Base-by-base conservation (phyloP, 92 coral and sea anemone genomes). In the Zoanthus sociatus region DNA sequence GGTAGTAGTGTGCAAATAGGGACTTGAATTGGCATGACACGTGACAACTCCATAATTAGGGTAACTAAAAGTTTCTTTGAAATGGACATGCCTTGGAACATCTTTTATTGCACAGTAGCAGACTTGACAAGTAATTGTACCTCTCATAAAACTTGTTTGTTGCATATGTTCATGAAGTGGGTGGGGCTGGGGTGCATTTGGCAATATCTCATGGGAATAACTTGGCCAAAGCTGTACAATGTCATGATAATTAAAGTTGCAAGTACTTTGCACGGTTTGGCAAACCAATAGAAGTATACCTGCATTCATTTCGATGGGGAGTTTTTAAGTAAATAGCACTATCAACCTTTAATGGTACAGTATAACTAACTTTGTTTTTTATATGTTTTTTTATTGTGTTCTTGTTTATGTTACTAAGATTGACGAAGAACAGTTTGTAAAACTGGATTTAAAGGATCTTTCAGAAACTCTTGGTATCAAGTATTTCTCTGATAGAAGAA, bases 401-500 rank as follows among this genome's bases (percentile, higher is more conserved):
- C 44, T 13, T 15, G n/a, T 71, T 33, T 71, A 32, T 71, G 76
- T 71, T 71, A 32, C 48, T 33, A 73, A 73, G 78, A 46, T 73
- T 21, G 42, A 73, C 56, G 30, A 44, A 44, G 78, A 73, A 50
- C 78, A 73, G 78, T 73, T 73, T 46, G 14, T 73, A 18, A 31
- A 73, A 46, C 26, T 44, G 55, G 78, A 73, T 42, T 8, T 73
- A 44, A 73, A 73, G 56, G 56, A 73, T 50, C 55, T 73, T 32
- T 73, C 78, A 45, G 78, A 73, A 18, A 44, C 78, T 45, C 56
- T 73, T 14, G 78, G 78, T 44, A 73, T 73, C 50, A 73, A 73
- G 16, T 73, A 73, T 73, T 73, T 44, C 56, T 73, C 78, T n/a
- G 78, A 73, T 42, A 73, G 78, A n/a, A 73, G 42, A 50, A 73